Conservation (phyloP, 2,888 invertebrate genomes). For the Sylvicola fuscatus region DNA sequence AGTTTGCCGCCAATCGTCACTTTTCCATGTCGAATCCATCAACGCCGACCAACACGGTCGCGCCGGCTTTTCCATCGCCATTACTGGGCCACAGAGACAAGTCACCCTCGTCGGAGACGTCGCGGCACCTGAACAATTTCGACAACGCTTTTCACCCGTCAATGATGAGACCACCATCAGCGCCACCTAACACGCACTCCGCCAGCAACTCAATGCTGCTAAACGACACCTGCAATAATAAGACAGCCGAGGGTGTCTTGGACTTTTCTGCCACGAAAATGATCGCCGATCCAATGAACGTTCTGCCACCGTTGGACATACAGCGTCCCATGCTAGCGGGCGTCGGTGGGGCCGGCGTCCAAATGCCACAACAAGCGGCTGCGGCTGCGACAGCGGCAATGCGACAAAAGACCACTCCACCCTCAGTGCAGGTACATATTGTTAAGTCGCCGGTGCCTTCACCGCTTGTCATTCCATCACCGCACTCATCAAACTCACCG, state of each 20-base stretch:
- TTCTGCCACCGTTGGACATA: no score
- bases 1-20: background rate
- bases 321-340: no score
- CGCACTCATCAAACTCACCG: constrained; percentile 45
- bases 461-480: constrained; percentile 39
- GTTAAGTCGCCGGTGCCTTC: constrained; percentile 58
- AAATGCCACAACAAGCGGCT: background rate
- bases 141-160: background rate
- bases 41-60: constrained; percentile 5
- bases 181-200: background rate
- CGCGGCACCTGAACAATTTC: background rate
- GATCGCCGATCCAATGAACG: no score
- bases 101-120: constrained; percentile 1
- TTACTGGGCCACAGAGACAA: background rate
- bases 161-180: background rate
- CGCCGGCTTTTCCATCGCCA: constrained; percentile 6
- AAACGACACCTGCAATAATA: no score
- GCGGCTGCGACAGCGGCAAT: background rate
- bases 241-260: background rate
- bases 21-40: constrained; percentile 4
- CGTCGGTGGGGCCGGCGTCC: no score
- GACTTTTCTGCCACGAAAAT: background rate
- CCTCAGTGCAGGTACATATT: constrained; percentile 49
- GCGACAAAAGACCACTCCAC: constrained; percentile 5
- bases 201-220: background rate